These are phyloP conservation scores for Drosophila murphyi DNA, from an alignment of 1,140 invertebrate genomes.

Conservation along the genomic window DNA sequence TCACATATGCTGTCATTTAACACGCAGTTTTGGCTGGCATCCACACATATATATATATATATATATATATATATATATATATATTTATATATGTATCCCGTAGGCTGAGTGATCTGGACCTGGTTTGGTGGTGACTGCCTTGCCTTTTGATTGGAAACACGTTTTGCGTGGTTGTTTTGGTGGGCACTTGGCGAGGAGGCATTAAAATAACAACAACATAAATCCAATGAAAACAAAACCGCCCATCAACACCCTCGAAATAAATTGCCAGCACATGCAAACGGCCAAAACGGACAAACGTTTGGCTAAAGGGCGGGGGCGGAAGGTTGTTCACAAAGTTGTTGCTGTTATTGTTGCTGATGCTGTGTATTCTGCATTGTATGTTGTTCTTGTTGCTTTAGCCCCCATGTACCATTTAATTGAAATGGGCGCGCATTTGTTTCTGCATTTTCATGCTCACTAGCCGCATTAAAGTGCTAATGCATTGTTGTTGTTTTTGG, in stretches of 20 bases:
- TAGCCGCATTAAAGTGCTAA: conserved; percentile 84
- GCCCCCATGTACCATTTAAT: conserved; percentile 75
- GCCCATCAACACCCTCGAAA: conserved; percentile 82
- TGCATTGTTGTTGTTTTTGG: conserved; percentile 82
- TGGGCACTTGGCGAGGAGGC: conserved; percentile 47
- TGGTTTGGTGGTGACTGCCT: conserved; percentile 47
- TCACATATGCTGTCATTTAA: conserved; percentile 84
- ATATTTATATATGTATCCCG: not conserved
- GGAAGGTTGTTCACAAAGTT: conserved; percentile 42
- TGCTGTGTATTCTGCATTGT: conserved; percentile 31
- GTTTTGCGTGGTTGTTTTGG: conserved; percentile 52
- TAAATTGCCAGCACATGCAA: conserved; percentile 63
- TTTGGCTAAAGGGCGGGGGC: conserved; percentile 9
- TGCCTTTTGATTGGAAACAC: conserved; percentile 76
- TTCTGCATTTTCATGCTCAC: conserved; percentile 79
- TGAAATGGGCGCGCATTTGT: conserved; percentile 79
- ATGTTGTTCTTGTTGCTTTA: conserved; percentile 30
- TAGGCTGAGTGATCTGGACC: conserved; percentile 25
- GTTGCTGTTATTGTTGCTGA: conserved; percentile 63
- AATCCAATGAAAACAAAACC: conserved; percentile 84
- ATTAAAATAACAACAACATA: conserved; percentile 81
- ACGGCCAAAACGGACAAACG: conserved; percentile 8
- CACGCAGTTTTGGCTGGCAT: conserved; percentile 73
- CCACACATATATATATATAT: too few species aligned
- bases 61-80: conserved; percentile 4